Evolutionary conservation across 2,113 vertebrate species (phyloP).

Genomic region (Ellobius talpinus): DNA sequence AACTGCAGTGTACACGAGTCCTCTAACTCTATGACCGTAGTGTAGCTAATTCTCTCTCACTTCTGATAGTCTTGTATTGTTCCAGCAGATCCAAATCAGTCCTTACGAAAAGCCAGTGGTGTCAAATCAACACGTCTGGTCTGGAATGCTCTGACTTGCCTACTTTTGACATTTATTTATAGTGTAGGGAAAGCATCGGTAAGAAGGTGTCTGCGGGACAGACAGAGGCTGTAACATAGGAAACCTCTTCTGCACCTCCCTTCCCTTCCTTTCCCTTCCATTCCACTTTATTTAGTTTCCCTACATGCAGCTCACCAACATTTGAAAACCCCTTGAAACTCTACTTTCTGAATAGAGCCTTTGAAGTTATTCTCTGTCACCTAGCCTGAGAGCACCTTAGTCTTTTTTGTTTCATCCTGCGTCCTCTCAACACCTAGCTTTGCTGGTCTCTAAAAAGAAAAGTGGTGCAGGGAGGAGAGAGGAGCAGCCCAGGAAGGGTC

Average conservation of each 20-base stretch:
- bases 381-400: background rate
- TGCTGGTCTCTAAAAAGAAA: background rate
- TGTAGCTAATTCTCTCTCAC: background rate
- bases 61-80: background rate
- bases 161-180: background rate
- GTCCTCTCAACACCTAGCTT: background rate
- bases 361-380: conserved; percentile 25
- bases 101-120: background rate
- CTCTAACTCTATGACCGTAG: background rate
- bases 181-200: background rate
- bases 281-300: background rate
- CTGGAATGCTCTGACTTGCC: background rate
- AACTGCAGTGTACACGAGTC: background rate
- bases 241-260: background rate
- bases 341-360: background rate
- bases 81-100: background rate
- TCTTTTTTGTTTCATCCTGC: background rate
- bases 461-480: background rate
- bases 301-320: background rate
- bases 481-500: background rate
- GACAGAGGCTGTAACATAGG: background rate
- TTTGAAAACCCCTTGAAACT: background rate
- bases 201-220: background rate
- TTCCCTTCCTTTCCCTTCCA: too few species aligned
- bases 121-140: background rate